These are phyloP conservation scores for Chymomyza costata DNA, from an alignment of 1,140 invertebrate species.

Conservation along the genomic window DNA sequence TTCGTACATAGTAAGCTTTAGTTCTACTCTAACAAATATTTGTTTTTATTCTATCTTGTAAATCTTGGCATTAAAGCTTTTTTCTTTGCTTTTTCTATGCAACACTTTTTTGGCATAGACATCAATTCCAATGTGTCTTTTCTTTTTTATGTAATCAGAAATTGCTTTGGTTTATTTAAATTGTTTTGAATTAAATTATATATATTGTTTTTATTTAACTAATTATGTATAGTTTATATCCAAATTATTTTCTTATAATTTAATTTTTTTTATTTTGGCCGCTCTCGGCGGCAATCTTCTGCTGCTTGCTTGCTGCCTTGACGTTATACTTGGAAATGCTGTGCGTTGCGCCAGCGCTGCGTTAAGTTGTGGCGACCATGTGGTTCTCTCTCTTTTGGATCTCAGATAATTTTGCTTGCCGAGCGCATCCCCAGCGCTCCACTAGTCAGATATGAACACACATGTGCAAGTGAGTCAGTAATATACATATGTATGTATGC, in stretches of 20 bases:
- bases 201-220: conserved; percentile 36
- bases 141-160: conserved; percentile 51
- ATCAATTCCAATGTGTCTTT: conserved; percentile 19
- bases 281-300: conserved; percentile 39
- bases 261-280: conserved; percentile 46
- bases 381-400: conserved; percentile 16
- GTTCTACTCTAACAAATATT: conserved; percentile 35
- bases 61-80: conserved; percentile 8
- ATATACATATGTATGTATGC: conserved; percentile 13
- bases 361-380: conserved; percentile 41
- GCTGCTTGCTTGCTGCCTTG: conserved; percentile 46
- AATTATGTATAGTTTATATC: conserved; percentile 18
- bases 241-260: conserved; percentile 27
- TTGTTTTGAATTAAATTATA: conserved; percentile 58
- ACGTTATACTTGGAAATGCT: conserved; percentile 66
- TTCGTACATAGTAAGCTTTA: conserved; percentile 67
- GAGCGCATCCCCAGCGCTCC: conserved; percentile 21
- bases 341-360: conserved; percentile 26
- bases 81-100: conserved; percentile 28
- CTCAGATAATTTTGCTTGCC: conserved; percentile 12
- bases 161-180: conserved; percentile 61
- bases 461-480: conserved; percentile 49
- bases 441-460: conserved; percentile 14
- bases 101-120: conserved; percentile 27
- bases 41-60: conserved; percentile 43